Percentiles rank a stretch among this genome's conserved stretches.
These are phyloP conservation scores for Bellardia bayeri DNA, from an alignment of 2,888 invertebrate genomes.

Conservation along the genomic window DNA sequence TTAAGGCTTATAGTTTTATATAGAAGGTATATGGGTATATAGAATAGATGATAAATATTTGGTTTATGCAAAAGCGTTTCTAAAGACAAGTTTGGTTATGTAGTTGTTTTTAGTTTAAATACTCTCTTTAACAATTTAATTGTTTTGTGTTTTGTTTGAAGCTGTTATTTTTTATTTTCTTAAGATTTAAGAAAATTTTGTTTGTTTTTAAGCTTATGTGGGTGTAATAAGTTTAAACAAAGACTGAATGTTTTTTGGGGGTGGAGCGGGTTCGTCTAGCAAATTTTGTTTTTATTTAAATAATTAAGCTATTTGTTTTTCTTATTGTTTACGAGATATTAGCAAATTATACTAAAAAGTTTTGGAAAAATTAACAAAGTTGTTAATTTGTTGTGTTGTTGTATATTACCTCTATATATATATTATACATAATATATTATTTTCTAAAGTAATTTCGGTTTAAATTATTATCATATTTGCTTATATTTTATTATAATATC, in stretches of 20 bases:
- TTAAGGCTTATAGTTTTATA: conserved; percentile 69
- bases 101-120: conserved; percentile 11
- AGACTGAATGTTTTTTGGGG: conserved; percentile 21
- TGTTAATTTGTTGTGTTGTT: conserved; percentile 5
- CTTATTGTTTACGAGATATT: conserved; percentile 11
- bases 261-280: not conserved
- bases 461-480: conserved; percentile 68
- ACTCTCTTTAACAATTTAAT: conserved; percentile 59
- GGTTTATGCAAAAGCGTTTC: conserved; percentile 73
- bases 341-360: conserved; percentile 66
- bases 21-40: conserved; percentile 60
- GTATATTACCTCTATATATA: conserved; percentile 22
- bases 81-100: conserved; percentile 56
- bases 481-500: conserved; percentile 62
- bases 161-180: conserved; percentile 2
- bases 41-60: conserved; percentile 66
- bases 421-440: conserved; percentile 22
- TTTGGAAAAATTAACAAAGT: conserved; percentile 42
- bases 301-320: conserved; percentile 65
- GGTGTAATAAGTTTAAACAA: not conserved
- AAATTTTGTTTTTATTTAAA: conserved; percentile 44
- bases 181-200: not conserved
- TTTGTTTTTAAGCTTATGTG: too few relatives aligned
- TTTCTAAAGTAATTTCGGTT: conserved; percentile 64
- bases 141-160: conserved; percentile 22